Evolutionary conservation across 2,797 vertebrate species (phyloP).

Genomic region (Mus caroli): DNA sequence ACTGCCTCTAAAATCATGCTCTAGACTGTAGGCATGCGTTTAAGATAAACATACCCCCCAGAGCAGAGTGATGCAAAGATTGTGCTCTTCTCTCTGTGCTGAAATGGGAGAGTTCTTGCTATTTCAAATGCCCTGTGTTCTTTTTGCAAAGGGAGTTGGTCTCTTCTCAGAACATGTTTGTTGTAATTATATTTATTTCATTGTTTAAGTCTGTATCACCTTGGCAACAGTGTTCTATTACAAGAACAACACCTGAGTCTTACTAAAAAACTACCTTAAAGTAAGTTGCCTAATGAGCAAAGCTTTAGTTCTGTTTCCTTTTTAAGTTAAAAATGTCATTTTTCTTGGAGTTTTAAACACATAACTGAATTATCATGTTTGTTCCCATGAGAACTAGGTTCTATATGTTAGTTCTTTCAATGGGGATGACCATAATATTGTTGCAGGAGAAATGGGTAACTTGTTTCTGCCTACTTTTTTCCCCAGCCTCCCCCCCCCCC

Average conservation of each 20-base stretch:
- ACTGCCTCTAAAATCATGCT: not conserved
- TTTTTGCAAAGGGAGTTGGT: constrained; percentile 59
- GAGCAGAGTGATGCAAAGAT: not conserved
- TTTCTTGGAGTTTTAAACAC: constrained; percentile 25
- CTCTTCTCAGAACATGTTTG: constrained; percentile 51
- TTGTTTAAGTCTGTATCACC: constrained; percentile 60
- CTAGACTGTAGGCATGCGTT: constrained; percentile 27
- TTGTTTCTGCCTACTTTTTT: not conserved
- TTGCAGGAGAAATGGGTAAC: not conserved
- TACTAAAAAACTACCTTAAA: constrained; percentile 58
- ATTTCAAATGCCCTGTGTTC: constrained; percentile 36
- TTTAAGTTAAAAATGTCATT: constrained; percentile 64
- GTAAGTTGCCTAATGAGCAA: constrained; percentile 60
- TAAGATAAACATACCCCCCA: not conserved
- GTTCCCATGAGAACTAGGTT: not conserved
- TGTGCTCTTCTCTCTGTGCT: not conserved
- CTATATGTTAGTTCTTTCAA: not conserved
- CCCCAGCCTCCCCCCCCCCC: not conserved
- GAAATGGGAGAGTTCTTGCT: constrained; percentile 3
- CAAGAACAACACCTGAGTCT: constrained; percentile 66
- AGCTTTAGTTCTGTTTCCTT: constrained; percentile 59
- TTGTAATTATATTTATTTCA: constrained; percentile 72
- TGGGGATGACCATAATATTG: not conserved
- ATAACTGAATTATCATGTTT: constrained; percentile 6
- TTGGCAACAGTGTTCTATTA: constrained; percentile 72